phyloP scores from a whole-genome alignment of 2,797 vertebrate genomes.

The Crenichthys baileyi region DNA sequence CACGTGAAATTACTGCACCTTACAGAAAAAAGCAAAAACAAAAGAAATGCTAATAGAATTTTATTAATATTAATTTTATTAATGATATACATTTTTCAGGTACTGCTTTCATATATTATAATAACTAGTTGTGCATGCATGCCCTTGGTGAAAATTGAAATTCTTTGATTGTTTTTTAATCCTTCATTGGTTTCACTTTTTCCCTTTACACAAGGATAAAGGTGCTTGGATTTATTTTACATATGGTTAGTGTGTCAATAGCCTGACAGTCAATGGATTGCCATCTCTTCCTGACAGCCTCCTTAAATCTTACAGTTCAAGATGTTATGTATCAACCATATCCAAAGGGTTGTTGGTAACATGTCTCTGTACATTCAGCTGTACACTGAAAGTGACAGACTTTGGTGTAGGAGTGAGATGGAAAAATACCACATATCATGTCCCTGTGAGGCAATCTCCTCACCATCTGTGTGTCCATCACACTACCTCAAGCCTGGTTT shows the following conservation, averaged over 20 bases:
- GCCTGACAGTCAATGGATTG: conserved; percentile 32
- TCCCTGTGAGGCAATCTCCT: conserved; percentile 75
- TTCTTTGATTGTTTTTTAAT: background rate
- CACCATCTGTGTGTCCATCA: conserved; percentile 77
- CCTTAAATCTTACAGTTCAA: conserved; percentile 46
- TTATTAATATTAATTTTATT: no score
- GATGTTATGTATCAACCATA: conserved; percentile 44
- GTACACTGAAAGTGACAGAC: conserved; percentile 66
- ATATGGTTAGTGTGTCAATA: conserved; percentile 33
- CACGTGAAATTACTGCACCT: no score
- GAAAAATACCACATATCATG: conserved; percentile 76
- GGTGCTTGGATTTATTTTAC: conserved; percentile 46
- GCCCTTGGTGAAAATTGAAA: no score
- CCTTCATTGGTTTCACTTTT: conserved; percentile 19
- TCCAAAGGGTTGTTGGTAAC: conserved; percentile 37
- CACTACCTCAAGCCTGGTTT: conserved; percentile 40
- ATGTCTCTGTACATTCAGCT: conserved; percentile 37
- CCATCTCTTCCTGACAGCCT: conserved; percentile 34
- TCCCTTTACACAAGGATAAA: conserved; percentile 14
- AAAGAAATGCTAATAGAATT: no score
- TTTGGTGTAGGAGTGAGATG: conserved; percentile 78
- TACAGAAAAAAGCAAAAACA: no score
- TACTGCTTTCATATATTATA: no score
- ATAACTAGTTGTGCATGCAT: no score
- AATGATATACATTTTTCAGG: no score